Base-by-base conservation (phyloP, 1,140 invertebrate genomes). In the Limonius californicus region DNA sequence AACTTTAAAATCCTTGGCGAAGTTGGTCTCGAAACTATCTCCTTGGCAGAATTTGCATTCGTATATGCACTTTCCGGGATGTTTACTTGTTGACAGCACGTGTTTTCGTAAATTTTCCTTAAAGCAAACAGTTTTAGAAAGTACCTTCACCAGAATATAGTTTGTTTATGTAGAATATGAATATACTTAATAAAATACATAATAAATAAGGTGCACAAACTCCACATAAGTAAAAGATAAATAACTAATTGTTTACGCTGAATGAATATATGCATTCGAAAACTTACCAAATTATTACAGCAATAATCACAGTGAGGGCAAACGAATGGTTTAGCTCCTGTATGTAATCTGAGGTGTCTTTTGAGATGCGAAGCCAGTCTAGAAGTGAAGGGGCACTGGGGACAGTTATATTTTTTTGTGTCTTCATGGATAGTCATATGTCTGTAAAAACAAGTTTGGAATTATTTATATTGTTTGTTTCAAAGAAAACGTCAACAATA, bases 91-190 rank as follows among this genome's bases (percentile, higher is more conserved):
- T n/a, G 85, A 86, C 0, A 92, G 73, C 2, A 92, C 84, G 76
- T 95, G 92, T 70, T 94, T 94, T 1, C 92, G 83, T 4, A 95
- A 81, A 75, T 94, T 94, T 74, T 94, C 92, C 86, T 92, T 4
- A 9, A 27, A 27, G 23, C 9, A 27, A 27, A 27, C 42, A 43
- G n/a, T 43, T 43, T 14, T 43, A 14, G n/a, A 16, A 43, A 35
- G n/a, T 8, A 35, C n/a, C 32, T 35, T 8, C 32, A 35, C 32
- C n/a, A 35, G 7, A 8, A 35, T n/a, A n/a, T 8, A n/a, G n/a
- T 7, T 35, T 35, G n/a, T 7, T 35, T 35, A 35, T 35, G 7
- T n/a, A 35, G 32, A 8, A n/a, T 8, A 35, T 35, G n/a, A 35
- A n/a, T 50, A 15, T 19, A n/a, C n/a, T n/a, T n/a, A n/a, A n/a